Evolutionary conservation across 2,888 invertebrate genomes (phyloP).

Genomic region (Pyralis farinalis): DNA sequence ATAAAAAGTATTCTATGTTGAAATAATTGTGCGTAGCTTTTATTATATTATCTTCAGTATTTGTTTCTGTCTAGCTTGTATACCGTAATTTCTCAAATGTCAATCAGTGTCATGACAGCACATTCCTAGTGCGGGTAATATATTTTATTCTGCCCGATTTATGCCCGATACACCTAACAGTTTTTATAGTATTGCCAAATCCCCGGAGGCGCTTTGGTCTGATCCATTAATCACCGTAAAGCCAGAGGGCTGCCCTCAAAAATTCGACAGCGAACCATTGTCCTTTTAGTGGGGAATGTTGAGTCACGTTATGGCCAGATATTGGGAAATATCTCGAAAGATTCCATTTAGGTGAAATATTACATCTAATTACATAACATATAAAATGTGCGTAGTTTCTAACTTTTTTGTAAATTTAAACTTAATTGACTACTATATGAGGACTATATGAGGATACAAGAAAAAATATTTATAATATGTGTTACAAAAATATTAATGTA

Average conservation of each 20-base stretch:
- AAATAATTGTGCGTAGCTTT: no score
- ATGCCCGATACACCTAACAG: constrained; percentile 3
- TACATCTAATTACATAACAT: no score
- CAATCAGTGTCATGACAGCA: background rate
- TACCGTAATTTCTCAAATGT: background rate
- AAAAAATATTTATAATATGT: no score
- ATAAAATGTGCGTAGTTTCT: no score
- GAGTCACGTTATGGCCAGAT: constrained; percentile 4
- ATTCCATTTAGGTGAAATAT: no score
- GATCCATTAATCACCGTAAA: constrained; percentile 55
- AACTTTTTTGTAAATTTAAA: no score
- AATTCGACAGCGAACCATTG: constrained; percentile 31
- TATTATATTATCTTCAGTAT: no score
- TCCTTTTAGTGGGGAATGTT: constrained; percentile 1
- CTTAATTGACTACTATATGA: no score
- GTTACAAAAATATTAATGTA: no score
- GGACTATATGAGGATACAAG: no score
- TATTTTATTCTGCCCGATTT: background rate
- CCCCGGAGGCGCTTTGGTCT: constrained; percentile 1
- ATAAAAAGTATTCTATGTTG: no score
- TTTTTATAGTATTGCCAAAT: constrained; percentile 3
- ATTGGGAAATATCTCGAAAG: background rate
- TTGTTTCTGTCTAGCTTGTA: background rate
- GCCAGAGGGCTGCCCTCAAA: constrained; percentile 58
- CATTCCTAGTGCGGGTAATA: background rate